These are phyloP conservation scores for Buathra laborator DNA, from an alignment of 2,888 invertebrate species.

Conservation along the genomic window DNA sequence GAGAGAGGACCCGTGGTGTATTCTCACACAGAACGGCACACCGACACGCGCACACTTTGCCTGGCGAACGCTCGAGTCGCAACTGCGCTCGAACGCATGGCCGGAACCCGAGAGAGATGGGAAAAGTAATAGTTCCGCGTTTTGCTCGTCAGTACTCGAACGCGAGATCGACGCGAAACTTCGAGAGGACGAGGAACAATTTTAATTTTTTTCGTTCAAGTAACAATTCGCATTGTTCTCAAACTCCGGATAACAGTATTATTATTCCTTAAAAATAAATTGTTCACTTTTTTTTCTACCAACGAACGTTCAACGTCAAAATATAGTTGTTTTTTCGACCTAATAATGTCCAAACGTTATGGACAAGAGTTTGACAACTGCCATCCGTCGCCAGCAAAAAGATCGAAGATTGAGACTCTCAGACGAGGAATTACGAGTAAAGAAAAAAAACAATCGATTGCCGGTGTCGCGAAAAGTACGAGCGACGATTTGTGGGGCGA, in stretches of 20 bases:
- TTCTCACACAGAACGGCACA: conserved; percentile 4
- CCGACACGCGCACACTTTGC: conserved; percentile 16
- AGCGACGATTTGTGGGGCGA: conserved; percentile 80
- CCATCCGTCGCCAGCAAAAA: conserved; percentile 71
- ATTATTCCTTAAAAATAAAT: not conserved
- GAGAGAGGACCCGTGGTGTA: conserved; percentile 6
- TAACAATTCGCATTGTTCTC: not conserved
- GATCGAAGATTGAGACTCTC: conserved; percentile 68
- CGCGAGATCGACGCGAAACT: not conserved
- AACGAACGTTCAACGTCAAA: not conserved
- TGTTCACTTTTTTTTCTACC: not conserved
- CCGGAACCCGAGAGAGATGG: not conserved
- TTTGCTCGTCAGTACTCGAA: conserved; percentile 22
- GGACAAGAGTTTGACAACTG: conserved; percentile 67
- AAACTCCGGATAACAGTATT: not conserved
- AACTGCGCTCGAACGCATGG: conserved; percentile 25
- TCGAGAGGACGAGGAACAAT: not conserved
- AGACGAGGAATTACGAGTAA: conserved; percentile 17
- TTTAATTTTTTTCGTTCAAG: not conserved
- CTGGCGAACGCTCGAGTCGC: conserved; percentile 7
- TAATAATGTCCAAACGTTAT: conserved; percentile 75
- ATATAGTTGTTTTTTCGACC: not conserved
- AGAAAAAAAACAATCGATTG: conserved; percentile 16
- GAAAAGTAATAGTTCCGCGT: not conserved
- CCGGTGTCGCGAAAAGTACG: conserved; percentile 12